phyloP scores from a whole-genome alignment of 2,888 invertebrate genomes.

The Pseudolycoriella hygida region DNA sequence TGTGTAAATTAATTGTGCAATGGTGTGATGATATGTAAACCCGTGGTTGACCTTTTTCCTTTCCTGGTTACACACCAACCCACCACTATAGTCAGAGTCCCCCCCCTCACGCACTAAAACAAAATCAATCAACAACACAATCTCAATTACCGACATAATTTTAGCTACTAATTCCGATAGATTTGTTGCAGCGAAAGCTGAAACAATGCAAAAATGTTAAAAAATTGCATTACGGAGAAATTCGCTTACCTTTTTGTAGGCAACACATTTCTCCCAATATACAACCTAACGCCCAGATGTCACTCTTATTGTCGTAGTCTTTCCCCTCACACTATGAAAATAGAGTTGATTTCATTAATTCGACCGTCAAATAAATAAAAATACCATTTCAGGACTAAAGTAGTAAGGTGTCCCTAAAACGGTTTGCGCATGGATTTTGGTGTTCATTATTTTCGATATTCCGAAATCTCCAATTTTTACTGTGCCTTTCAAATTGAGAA shows the following conservation, averaged over 20 bases:
- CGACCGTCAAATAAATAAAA: neutral
- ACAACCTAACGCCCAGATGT: constrained; percentile 63
- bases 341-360: constrained; percentile 11
- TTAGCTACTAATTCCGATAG: constrained; percentile 53
- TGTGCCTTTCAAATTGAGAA: constrained; percentile 43
- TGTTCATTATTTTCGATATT: constrained; percentile 54
- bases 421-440: constrained; percentile 44
- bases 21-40: too few species aligned
- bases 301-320: constrained; percentile 56
- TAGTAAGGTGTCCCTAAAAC: constrained; percentile 58
- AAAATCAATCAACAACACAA: too few species aligned
- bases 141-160: constrained; percentile 46
- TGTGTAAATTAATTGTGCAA: too few species aligned
- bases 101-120: too few species aligned
- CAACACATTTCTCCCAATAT: constrained; percentile 59
- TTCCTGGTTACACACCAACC: too few species aligned
- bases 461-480: constrained; percentile 62
- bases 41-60: too few species aligned
- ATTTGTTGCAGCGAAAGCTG: constrained; percentile 52
- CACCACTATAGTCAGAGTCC: too few species aligned
- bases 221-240: too few species aligned
- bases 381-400: constrained; percentile 51
- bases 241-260: constrained; percentile 35
- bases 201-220: too few species aligned
- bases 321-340: constrained; percentile 48